Conservation (phyloP, 2,888 invertebrate species). For the Synanthedon tipuliformis region DNA sequence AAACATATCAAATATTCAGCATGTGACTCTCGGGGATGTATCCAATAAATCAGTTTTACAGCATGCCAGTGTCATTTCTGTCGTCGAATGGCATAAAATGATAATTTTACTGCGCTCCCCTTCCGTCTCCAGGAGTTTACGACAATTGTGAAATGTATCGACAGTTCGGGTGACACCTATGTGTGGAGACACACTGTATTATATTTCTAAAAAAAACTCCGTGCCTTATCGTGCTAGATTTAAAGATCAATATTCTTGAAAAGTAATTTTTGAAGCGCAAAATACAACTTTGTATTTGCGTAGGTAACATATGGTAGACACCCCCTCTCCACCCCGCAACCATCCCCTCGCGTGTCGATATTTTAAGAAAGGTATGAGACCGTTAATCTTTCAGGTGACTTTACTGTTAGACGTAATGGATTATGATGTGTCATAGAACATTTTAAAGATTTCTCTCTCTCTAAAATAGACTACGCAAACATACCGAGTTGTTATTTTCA, state of each 20-base stretch:
- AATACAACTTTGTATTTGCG: slow-evolving; percentile 20
- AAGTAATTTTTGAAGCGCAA: no score
- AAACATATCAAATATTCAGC: slow-evolving; percentile 67
- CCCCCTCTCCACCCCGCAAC: slow-evolving; percentile 19
- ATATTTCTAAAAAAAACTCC: slow-evolving; percentile 6
- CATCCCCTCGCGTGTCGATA: slow-evolving; percentile 26
- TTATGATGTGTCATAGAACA: slow-evolving; percentile 7
- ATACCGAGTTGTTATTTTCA: no score
- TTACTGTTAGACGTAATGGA: slow-evolving; percentile 30
- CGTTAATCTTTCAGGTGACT: slow-evolving; percentile 62
- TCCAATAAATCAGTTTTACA: slow-evolving; percentile 70
- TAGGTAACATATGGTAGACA: slow-evolving; percentile 46
- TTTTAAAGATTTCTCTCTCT: background rate
- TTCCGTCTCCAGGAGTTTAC: slow-evolving; percentile 66
- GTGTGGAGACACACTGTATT: background rate
- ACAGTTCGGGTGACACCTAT: slow-evolving; percentile 65
- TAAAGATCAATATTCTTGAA: slow-evolving; percentile 20
- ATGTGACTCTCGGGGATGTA: slow-evolving; percentile 61
- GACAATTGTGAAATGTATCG: slow-evolving; percentile 72
- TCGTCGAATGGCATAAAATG: slow-evolving; percentile 70
- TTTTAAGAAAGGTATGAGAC: slow-evolving; percentile 47
- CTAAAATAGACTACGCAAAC: no score
- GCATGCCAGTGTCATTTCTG: slow-evolving; percentile 69
- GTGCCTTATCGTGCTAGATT: slow-evolving; percentile 13
- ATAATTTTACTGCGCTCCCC: slow-evolving; percentile 69